A percentile compares a stretch with the other conserved stretches of the same genome.
phyloP scores from a whole-genome alignment of 2,888 invertebrate species.

The Acanthosepion esculentum region DNA sequence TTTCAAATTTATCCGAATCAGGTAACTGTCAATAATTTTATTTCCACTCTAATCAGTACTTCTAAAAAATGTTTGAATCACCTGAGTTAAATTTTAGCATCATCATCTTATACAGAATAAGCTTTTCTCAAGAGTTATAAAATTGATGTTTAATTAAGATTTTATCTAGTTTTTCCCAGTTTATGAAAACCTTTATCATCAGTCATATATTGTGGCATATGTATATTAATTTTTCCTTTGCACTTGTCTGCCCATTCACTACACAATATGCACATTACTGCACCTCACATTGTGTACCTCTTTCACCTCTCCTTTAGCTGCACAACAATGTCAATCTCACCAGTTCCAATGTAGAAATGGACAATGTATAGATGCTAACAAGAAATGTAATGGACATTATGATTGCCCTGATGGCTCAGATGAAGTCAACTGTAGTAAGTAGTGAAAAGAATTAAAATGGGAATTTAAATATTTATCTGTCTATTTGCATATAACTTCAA shows the following conservation, averaged over 20 bases:
- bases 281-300: not conserved
- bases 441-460: not conserved
- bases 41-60: too few species aligned
- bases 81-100: too few species aligned
- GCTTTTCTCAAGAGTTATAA: too few species aligned
- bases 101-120: too few species aligned
- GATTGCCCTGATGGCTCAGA: slow-evolving; percentile 60
- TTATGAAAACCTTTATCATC: too few species aligned
- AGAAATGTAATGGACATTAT: slow-evolving; percentile 61
- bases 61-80: too few species aligned
- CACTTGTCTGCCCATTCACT: not conserved
- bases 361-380: slow-evolving; percentile 59
- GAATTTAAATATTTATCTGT: not conserved
- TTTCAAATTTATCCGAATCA: too few species aligned
- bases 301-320: slow-evolving; percentile 6
- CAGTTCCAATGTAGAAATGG: slow-evolving; percentile 67
- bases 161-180: too few species aligned
- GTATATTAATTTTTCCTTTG: not conserved
- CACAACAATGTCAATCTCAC: not conserved
- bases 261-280: not conserved
- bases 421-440: slow-evolving; percentile 59
- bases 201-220: not conserved
- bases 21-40: too few species aligned
- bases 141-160: too few species aligned
- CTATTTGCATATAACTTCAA: not conserved